Base-by-base conservation (phyloP, 2,888 invertebrate species). In the Gasteruption jaculator region DNA sequence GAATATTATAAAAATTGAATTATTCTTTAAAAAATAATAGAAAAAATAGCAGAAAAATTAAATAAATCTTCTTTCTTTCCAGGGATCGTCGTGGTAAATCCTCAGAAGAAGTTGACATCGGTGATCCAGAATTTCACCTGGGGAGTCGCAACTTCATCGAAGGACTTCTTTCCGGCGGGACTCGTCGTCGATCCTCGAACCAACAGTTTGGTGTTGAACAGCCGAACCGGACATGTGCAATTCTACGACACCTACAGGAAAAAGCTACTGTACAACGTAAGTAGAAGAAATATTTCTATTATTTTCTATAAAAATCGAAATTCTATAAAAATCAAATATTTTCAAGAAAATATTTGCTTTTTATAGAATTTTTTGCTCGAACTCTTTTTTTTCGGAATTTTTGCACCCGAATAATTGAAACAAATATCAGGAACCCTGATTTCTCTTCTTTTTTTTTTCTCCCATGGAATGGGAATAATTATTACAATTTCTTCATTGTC, bases 201-300 rank as follows among this genome's bases (percentile, higher is more conserved):
- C 7, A 76, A 78, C 53, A 73, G 80, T 5, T 66, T 88, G 12
- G 81, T 86, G 22, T 71, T 84, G 45, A 88, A 87, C 63, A 86
- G 87, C 21, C 76, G 81, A 48, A 75, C 79, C 1, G 88, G 88
- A 10, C 82, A 85, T 54, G 70, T 88, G 31, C 88, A 89, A 65
- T 86, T 87, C 71, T 87, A 80, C 65, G 80, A 81, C 30, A 77
- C 79, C 1, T 71, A 76, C 34, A 77, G 78, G 4, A 81, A 81
- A 58, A 78, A 74, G 55, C 74, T 86, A 43, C 64, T 87, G 2
- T 87, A 81, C 59, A 85, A 82, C 73, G 86, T 87, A 70, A 77
- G 79, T 72, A 33, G 15, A 21, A 35, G 21, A 33, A 2, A n/a
- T n/a, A n/a, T n/a, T n/a, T n/a, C n/a, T n/a, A n/a, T n/a, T n/a